These are phyloP conservation scores for Astyanax mexicanus DNA, from an alignment of 2,797 vertebrate genomes.

Conservation along the genomic window DNA sequence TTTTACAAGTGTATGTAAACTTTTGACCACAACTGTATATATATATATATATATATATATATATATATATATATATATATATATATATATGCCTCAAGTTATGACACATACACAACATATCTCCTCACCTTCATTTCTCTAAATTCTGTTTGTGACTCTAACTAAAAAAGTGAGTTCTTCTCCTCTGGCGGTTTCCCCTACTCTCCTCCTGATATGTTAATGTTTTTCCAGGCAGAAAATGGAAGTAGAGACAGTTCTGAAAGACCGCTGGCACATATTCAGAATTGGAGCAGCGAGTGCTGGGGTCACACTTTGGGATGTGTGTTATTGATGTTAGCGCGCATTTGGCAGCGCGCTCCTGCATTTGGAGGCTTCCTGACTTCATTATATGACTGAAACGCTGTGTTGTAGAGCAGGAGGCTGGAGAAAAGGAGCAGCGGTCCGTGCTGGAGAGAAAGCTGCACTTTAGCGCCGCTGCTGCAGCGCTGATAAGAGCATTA, in stretches of 20 bases:
- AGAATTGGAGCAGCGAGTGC: not conserved
- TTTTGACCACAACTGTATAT: too few species aligned
- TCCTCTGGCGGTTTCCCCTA: not conserved
- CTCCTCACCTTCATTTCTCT: too few species aligned
- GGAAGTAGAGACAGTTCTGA: not conserved
- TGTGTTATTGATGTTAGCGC: not conserved
- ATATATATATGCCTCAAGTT: too few species aligned
- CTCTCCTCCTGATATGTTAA: not conserved
- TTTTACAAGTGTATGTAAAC: too few species aligned
- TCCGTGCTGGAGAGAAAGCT: constrained; percentile 60
- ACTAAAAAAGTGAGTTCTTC: too few species aligned
- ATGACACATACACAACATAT: too few species aligned
- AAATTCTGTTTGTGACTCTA: too few species aligned
- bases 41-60: too few species aligned
- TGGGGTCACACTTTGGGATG: not conserved
- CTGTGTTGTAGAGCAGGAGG: not conserved
- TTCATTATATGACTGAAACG: constrained; percentile 5
- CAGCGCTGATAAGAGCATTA: constrained; percentile 76
- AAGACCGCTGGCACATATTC: not conserved
- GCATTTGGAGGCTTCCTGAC: not conserved
- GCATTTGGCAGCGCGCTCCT: not conserved
- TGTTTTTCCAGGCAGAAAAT: not conserved
- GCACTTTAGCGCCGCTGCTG: constrained; percentile 66
- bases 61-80: too few species aligned
- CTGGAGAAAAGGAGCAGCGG: constrained; percentile 57